Evolutionary conservation across 2,888 invertebrate species (phyloP).

Genomic region (Drosophila niveifrons): DNA sequence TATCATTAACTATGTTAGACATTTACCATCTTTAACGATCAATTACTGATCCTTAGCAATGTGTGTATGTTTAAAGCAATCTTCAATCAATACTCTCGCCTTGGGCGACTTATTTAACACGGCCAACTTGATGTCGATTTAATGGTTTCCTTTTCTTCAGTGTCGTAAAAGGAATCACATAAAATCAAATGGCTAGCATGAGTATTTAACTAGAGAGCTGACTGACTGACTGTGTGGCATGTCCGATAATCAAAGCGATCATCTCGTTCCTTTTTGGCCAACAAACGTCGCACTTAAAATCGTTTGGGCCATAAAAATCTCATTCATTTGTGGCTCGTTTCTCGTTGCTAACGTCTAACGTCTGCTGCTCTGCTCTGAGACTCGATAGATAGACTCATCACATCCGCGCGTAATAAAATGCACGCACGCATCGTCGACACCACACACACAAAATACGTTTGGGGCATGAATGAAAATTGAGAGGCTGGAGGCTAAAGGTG

Average conservation of each 20-base stretch:
- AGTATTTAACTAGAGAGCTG: slow-evolving; percentile 28
- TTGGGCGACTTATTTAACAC: slow-evolving; percentile 4
- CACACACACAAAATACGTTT: slow-evolving; percentile 16
- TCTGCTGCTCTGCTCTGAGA: background rate
- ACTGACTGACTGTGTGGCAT: slow-evolving; percentile 13
- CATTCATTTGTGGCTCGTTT: slow-evolving; percentile 17
- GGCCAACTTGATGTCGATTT: background rate
- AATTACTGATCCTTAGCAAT: background rate
- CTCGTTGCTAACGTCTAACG: slow-evolving; percentile 30
- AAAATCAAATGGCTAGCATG: slow-evolving; percentile 8
- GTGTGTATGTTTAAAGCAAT: no score
- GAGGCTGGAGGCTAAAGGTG: slow-evolving; percentile 26
- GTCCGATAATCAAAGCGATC: slow-evolving; percentile 41
- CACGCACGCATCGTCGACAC: slow-evolving; percentile 76
- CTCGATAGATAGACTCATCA: slow-evolving; percentile 76
- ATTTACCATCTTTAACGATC: background rate
- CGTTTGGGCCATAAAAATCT: slow-evolving; percentile 44
- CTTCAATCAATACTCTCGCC: background rate
- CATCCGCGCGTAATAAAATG: slow-evolving; percentile 78
- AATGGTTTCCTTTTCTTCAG: slow-evolving; percentile 9
- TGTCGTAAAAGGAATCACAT: slow-evolving; percentile 23
- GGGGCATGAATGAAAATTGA: slow-evolving; percentile 11
- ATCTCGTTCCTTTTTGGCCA: slow-evolving; percentile 37
- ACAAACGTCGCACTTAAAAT: slow-evolving; percentile 25
- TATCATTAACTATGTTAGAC: background rate